Evolutionary conservation across 1,140 invertebrate species (phyloP), one percentile per base, ranked within the genome.

Genomic region (Orchesella cincta): DNA sequence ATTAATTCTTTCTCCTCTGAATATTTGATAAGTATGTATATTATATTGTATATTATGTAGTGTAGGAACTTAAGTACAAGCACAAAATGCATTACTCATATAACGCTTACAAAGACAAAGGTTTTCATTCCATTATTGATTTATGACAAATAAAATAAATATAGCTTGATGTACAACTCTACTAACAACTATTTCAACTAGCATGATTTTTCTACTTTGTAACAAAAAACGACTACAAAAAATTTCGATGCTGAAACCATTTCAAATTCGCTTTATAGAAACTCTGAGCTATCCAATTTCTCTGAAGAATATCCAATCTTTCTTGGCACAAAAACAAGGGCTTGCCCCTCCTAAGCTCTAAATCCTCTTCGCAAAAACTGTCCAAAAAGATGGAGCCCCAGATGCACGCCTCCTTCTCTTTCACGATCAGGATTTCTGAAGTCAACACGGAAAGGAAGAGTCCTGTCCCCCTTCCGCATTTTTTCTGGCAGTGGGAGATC

Each of bases 361-460:
- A 81, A 76, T 89, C 88, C 79, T 89, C 88, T 83, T 89, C 88
- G 8, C 87, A 88, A 82, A 86, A 87, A 78, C 86, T 85, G 81
- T 89, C 88, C 14, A 89, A 83, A 82, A 88, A 89, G 1, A 89
- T 84, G 33, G 87, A 88, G 0, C 88, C 88, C 88, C 88, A 89
- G 14, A 87, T 81, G 54, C 87, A 86, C 18, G 86, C 87, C 62
- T 87, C 77, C 0, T 84, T 84, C 18, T 86, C 87, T 23, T 86
- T 83, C 12, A 88, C 84, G 8, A 89, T 84, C 31, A 87, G 84
- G 29, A 89, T 84, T 31, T 86, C 83, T 28, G 87, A 87, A 1
- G 87, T 87, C 81, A 88, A 87, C 23, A 88, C 83, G 36, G 86
- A 83, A 16, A 89, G 82, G 76, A 86, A 88, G 33, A 89, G 83